Base-by-base conservation (phyloP, 2,888 invertebrate genomes). In the Pyrocoelia pectoralis region DNA sequence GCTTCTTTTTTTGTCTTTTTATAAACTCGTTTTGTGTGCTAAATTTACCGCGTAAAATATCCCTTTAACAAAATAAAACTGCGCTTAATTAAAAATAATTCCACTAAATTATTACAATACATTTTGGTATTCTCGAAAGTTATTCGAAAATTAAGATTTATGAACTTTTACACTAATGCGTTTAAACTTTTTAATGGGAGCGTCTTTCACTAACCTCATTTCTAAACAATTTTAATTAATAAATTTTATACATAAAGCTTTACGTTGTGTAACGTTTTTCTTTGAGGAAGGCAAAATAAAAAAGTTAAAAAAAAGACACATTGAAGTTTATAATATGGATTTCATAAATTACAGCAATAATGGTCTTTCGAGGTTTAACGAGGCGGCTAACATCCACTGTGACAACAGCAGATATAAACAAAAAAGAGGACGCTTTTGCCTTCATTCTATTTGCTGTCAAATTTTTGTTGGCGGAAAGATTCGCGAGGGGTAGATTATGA, bases 341-440 rank as follows among this genome's bases (percentile, higher is more conserved):
- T 38, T 17, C 53, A 53, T 62, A 62, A 62, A 62, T 62, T 53
- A 52, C 17, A 28, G 17, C 52, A 48, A 62, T 57, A 62, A 62
- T 62, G 62, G 51, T 41, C 17, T 18, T 46, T 62, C 46, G 43
- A 52, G 19, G 52, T 57, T 56, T 62, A 62, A 62, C 56, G 62
- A 62, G 56, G 56, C 62, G 56, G 46, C 52, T 62, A 57, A 62
- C 62, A 57, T 56, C 57, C 53, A 38, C 49, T 33, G 56, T 18
- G 41, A 12, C 40, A 29, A 52, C 46, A 12, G 15, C 43, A 46
- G 17, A 46, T 17, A 6, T 46, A 46, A 46, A 46, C 46, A 46
- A 17, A 46, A 33, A 33, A 33, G 8, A n/a, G 10, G 33, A 33
- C n/a, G 33, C 24, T 24, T 8, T 24, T 8, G n/a, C n/a, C n/a